Conservation (phyloP, 2,888 invertebrate genomes). For the Anthoptus insignis region DNA sequence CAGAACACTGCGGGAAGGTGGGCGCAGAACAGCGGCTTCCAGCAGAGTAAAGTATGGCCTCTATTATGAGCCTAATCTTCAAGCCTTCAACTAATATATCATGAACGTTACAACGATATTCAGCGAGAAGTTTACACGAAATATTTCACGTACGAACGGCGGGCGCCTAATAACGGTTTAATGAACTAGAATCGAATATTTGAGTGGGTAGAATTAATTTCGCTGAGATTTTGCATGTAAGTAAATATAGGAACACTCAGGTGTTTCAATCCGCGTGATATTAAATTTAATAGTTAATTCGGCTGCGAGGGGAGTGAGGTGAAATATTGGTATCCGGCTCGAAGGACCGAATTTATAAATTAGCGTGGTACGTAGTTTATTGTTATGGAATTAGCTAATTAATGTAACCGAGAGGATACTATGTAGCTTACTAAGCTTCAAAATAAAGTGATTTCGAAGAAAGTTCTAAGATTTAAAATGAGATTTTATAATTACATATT, state of each 20-base stretch:
- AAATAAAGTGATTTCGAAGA: no score
- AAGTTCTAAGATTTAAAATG: no score
- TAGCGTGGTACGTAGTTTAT: neutral
- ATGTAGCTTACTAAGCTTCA: no score
- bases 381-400: neutral
- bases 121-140: conserved; percentile 59
- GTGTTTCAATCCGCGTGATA: conserved; percentile 15
- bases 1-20: no score
- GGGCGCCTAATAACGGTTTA: conserved; percentile 45
- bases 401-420: neutral
- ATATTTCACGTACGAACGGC: conserved; percentile 61
- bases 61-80: conserved; percentile 77
- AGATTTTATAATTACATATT: no score
- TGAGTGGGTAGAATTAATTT: conserved; percentile 33
- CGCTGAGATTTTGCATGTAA: conserved; percentile 22
- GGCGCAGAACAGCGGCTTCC: conserved; percentile 45
- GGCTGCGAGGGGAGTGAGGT: neutral
- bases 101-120: conserved; percentile 60
- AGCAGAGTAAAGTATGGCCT: conserved; percentile 70
- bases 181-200: conserved; percentile 59
- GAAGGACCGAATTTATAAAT: neutral
- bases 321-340: conserved; percentile 6
- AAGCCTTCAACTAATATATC: conserved; percentile 77
- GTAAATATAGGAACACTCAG: conserved; percentile 18
- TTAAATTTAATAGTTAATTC: conserved; percentile 27